A percentile compares a stretch with the other conserved stretches of the same genome.
phyloP scores from a whole-genome alignment of 2,888 invertebrate species.

The Leptarthrus brevirostris region DNA sequence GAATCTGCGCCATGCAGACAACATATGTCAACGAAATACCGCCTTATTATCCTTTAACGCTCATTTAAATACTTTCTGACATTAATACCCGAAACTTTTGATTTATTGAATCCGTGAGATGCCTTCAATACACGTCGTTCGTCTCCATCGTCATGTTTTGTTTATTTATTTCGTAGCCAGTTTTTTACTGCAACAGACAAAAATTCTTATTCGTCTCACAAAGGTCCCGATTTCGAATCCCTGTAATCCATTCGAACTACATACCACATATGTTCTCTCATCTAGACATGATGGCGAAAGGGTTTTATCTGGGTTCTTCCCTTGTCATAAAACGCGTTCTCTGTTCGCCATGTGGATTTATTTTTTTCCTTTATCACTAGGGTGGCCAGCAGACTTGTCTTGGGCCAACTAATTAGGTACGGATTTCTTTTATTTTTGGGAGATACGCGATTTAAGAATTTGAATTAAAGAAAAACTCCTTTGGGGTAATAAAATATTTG shows the following conservation, averaged over 20 bases:
- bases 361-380: constrained; percentile 10
- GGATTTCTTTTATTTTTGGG: background rate
- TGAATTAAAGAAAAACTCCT: background rate
- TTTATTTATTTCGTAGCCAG: background rate
- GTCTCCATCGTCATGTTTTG: background rate
- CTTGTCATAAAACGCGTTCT: constrained; percentile 31
- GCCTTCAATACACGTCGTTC: background rate
- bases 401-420: background rate
- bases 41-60: constrained; percentile 25
- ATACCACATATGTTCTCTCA: constrained; percentile 4
- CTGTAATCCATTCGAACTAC: background rate
- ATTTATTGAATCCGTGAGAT: constrained; percentile 20
- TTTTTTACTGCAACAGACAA: background rate
- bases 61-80: constrained; percentile 23
- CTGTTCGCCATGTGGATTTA: constrained; percentile 38
- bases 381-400: background rate
- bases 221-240: background rate
- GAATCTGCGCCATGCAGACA: background rate
- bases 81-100: constrained; percentile 16
- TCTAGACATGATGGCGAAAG: constrained; percentile 13
- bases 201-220: background rate
- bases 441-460: background rate
- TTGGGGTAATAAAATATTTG: background rate
- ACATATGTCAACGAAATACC: constrained; percentile 34
- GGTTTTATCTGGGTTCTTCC: constrained; percentile 15